Evolutionary conservation across 1,140 invertebrate genomes (phyloP).

Genomic region (Physella acuta): DNA sequence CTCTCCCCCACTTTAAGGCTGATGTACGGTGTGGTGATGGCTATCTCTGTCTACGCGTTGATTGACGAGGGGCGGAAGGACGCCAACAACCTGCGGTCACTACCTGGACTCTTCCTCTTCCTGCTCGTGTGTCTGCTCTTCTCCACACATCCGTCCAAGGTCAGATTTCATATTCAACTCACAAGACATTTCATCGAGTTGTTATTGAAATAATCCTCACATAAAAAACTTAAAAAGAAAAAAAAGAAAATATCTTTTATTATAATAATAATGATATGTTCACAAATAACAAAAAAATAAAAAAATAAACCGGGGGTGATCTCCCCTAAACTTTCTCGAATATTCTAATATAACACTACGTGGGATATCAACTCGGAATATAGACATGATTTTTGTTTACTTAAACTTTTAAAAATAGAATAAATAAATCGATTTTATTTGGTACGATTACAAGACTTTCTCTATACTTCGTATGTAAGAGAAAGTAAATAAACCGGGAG

Average conservation of each 20-base stretch:
- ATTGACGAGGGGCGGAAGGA: constrained; percentile 32
- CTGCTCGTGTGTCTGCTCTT: constrained; percentile 36
- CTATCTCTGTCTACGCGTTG: constrained; percentile 31
- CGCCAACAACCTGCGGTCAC: constrained; percentile 38
- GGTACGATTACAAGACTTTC: no score
- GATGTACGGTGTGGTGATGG: constrained; percentile 31
- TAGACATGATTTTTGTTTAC: no score
- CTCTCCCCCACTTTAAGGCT: constrained; percentile 21
- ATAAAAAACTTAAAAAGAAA: not conserved
- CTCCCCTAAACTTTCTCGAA: no score
- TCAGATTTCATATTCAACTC: not conserved
- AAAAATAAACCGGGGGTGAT: no score
- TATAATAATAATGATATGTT: no score
- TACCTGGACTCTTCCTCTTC: constrained; percentile 38
- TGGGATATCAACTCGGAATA: no score
- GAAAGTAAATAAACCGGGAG: no score
- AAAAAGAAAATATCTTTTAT: not conserved
- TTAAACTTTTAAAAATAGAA: no score
- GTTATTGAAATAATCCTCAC: not conserved
- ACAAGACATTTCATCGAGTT: not conserved
- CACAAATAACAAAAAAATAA: no score
- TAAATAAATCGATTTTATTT: no score
- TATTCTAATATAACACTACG: no score
- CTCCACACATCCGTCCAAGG: constrained; percentile 29
- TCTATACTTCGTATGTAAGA: no score